Evolutionary conservation across 1,140 invertebrate genomes (phyloP).

Genomic region (Cherax quadricarinatus): DNA sequence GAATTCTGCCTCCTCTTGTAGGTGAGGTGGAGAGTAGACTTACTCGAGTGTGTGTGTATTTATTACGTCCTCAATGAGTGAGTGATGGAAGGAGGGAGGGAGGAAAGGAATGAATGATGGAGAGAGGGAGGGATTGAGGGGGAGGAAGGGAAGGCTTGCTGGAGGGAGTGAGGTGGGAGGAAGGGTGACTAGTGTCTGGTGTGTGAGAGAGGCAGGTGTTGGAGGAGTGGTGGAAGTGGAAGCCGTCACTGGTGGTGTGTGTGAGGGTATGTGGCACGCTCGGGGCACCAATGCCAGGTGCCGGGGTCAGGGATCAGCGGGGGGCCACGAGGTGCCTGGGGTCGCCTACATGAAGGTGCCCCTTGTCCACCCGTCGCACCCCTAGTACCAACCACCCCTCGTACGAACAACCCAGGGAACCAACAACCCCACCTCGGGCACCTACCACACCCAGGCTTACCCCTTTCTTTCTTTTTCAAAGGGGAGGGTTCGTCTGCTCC

Average conservation of each 20-base stretch:
- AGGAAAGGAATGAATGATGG: constrained; percentile 12
- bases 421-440: too few relatives aligned
- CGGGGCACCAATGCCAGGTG: neutral
- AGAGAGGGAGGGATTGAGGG: neutral
- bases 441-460: too few relatives aligned
- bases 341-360: neutral
- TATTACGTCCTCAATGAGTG: neutral
- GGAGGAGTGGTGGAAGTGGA: neutral
- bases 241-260: neutral
- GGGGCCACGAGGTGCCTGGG: neutral
- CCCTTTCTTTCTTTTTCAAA: too few relatives aligned
- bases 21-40: too few relatives aligned
- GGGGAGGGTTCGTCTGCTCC: too few relatives aligned
- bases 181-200: neutral
- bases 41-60: too few relatives aligned
- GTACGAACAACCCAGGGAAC: too few relatives aligned
- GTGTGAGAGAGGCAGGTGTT: neutral
- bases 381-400: too few relatives aligned
- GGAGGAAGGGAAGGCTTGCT: neutral
- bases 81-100: neutral
- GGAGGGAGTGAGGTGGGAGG: neutral
- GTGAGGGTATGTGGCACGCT: neutral
- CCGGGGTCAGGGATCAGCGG: neutral
- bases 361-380: neutral
- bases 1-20: too few relatives aligned